Evolutionary conservation across 92 coral and sea anemone species (phyloP), one percentile per base, ranked within the genome.

Genomic region (Epizoanthus ramosus): DNA sequence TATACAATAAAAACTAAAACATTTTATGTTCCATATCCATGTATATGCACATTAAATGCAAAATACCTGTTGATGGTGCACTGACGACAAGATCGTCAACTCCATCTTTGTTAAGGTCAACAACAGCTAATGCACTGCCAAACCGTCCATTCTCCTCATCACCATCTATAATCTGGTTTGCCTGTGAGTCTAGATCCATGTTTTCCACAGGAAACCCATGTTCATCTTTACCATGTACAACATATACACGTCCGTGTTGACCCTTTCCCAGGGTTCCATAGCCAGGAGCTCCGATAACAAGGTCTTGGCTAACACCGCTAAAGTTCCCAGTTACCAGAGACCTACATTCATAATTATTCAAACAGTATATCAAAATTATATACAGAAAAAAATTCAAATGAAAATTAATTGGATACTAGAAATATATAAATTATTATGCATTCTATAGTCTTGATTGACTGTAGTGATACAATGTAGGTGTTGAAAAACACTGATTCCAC

Each of bases 31-130:
- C 43, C 43, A 37, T 37, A 37, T 37, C 43, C 5, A 37, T 6
- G 5, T 3, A 37, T 37, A 37, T 37, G 4, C 43, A 37, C 43
- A 37, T 37, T 37, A 37, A 3, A 37, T 37, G 43, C 43, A 37
- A 37, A 37, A 37, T 80, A 96, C 98, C 98, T 90, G 89, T 83
- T 3, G 98, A 92, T 10, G 98, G 98, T 8, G 98, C 98, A 88
- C 97, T 94, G 18, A 96, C 88, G n/a, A 91, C 98, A 2, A 95
- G 87, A 68, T 95, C 98, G 80, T 94, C 95, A 8, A 96, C 41
- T 10, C 98, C 98, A 82, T 96, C 98, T 64, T 60, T 84, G 80
- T 96, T 96, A 3, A 94, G 79, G 79, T 96, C 98, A 39, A 90
- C 90, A 39, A 94, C 93, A 25, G 98, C 93, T 74, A 96, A 24